phyloP scores from a whole-genome alignment of 2,113 vertebrate genomes.

The Spea multiplicata region DNA sequence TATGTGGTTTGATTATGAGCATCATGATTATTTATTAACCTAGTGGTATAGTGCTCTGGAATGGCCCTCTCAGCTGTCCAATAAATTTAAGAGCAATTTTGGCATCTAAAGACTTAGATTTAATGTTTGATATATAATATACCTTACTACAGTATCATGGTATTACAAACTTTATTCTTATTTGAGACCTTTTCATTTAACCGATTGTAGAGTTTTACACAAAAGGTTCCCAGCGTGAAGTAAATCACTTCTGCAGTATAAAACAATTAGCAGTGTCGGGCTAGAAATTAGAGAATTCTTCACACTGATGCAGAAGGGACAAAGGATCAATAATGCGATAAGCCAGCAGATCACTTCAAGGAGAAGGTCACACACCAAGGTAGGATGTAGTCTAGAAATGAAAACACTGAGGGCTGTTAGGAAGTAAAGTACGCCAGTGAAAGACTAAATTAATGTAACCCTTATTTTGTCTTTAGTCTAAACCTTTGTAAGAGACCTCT shows the following conservation, averaged over 20 bases:
- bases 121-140: too few species aligned
- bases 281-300: background rate
- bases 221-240: background rate
- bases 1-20: too few species aligned
- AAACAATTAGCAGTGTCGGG: conserved; percentile 1
- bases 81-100: too few species aligned
- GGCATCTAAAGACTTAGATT: too few species aligned
- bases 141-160: background rate
- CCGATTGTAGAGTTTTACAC: background rate
- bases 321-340: conserved; percentile 19
- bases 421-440: background rate
- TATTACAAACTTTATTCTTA: background rate
- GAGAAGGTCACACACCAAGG: conserved; percentile 23
- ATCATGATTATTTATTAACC: too few species aligned
- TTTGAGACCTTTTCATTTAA: background rate
- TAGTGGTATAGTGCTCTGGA: too few species aligned
- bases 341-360: conserved; percentile 9
- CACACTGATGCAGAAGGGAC: background rate
- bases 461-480: background rate
- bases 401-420: background rate
- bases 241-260: conserved; percentile 2
- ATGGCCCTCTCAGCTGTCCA: too few species aligned
- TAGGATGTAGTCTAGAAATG: background rate
- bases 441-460: background rate
- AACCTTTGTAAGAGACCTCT: background rate